These are phyloP conservation scores for Rallus crepitans DNA, from an alignment of 2,797 vertebrate species.

Conservation along the genomic window DNA sequence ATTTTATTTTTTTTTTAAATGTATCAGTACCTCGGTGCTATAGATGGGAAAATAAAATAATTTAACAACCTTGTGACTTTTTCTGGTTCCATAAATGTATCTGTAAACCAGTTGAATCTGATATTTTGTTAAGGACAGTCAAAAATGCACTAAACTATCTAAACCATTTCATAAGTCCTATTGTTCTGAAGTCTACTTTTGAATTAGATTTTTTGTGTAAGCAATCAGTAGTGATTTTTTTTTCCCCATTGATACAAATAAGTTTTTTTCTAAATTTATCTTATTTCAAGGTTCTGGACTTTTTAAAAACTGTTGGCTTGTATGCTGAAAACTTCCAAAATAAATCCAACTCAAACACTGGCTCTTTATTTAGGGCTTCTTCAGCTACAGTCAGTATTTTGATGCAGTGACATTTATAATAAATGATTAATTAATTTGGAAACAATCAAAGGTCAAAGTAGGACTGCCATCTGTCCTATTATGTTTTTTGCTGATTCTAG, in stretches of 20 bases:
- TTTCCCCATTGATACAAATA: neutral
- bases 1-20: neutral
- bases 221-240: neutral
- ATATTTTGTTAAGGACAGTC: neutral
- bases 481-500: neutral
- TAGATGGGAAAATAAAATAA: neutral
- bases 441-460: neutral
- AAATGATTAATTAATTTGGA: neutral
- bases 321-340: neutral
- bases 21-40: neutral
- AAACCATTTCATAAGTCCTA: neutral
- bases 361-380: neutral
- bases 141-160: neutral
- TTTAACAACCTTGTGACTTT: neutral
- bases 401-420: neutral
- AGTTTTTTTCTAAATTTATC: neutral
- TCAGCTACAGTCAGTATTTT: neutral
- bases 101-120: neutral
- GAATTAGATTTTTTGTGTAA: neutral
- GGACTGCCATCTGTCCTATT: neutral
- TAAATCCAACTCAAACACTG: neutral
- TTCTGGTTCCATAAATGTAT: neutral
- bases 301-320: neutral
- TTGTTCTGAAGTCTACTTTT: neutral
- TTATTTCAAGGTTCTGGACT: neutral